Evolutionary conservation across 1,140 invertebrate species (phyloP).

Genomic region (Hyles euphorbiae): DNA sequence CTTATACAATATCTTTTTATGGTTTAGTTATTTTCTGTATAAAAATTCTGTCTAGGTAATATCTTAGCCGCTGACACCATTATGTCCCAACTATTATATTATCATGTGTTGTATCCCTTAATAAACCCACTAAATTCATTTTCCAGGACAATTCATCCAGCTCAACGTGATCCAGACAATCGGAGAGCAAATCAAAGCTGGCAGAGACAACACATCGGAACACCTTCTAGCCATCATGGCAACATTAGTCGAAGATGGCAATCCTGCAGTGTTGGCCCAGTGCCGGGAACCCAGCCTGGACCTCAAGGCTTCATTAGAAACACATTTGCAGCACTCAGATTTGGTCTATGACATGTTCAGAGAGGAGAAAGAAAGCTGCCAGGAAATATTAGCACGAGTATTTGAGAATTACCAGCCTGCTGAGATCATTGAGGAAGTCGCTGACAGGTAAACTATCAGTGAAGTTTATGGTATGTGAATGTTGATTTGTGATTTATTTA

Average conservation of each 20-base stretch:
- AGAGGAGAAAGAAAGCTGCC: conserved; percentile 49
- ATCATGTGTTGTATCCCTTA: too few relatives aligned
- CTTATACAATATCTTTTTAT: too few relatives aligned
- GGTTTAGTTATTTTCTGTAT: too few relatives aligned
- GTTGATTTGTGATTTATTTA: too few relatives aligned
- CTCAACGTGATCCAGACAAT: conserved; percentile 36
- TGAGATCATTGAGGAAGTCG: conserved; percentile 23
- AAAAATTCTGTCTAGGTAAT: too few relatives aligned
- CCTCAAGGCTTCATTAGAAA: conserved; percentile 38
- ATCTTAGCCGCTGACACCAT: too few relatives aligned
- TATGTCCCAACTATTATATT: too few relatives aligned
- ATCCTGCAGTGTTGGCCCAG: conserved; percentile 29
- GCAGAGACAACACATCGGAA: conserved; percentile 35
- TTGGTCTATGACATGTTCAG: conserved; percentile 28
- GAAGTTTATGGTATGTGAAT: too few relatives aligned
- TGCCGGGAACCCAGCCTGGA: conserved; percentile 33
- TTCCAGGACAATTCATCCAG: conserved; percentile 49
- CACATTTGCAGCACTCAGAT: conserved; percentile 34
- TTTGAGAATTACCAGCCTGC: conserved; percentile 21
- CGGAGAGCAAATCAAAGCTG: conserved; percentile 28
- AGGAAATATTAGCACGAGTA: conserved; percentile 31
- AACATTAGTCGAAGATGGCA: conserved; percentile 24
- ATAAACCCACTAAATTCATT: neutral
- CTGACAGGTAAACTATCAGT: conserved; percentile 34
- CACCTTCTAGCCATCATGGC: conserved; percentile 39